These are phyloP conservation scores for Himantopus leucocephalus DNA, from an alignment of 2,113 vertebrate species.

Conservation along the genomic window DNA sequence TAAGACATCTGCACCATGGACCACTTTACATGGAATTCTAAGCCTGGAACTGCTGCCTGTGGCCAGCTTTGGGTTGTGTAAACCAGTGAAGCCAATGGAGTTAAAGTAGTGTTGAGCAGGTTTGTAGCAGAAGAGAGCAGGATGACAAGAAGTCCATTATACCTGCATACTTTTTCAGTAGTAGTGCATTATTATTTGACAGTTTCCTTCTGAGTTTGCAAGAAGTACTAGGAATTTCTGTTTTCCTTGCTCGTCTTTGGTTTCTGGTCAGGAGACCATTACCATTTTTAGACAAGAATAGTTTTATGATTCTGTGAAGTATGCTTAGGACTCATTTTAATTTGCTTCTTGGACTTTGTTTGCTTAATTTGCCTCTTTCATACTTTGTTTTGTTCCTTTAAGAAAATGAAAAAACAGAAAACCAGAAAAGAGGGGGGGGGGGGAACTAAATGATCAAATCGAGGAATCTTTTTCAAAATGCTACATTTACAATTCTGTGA, in stretches of 20 bases:
- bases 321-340: neutral
- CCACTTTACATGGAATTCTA: neutral
- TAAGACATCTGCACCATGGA: neutral
- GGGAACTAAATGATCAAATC: neutral
- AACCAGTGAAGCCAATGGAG: neutral
- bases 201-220: neutral
- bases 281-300: neutral
- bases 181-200: neutral
- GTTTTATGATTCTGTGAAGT: neutral
- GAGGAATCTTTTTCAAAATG: neutral
- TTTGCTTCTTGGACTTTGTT: neutral
- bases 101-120: neutral
- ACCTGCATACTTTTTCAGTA: neutral
- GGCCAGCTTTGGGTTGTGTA: neutral
- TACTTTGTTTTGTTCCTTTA: neutral
- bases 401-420: neutral
- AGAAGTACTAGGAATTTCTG: neutral
- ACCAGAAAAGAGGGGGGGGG: neutral
- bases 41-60: neutral
- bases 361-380: neutral
- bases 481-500: neutral
- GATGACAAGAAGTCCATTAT: neutral
- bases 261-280: neutral
- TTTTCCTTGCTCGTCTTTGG: neutral
- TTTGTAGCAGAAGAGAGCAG: neutral